Evolutionary conservation across 1,140 invertebrate species (phyloP), one percentile per base, ranked within the genome.

Genomic region (Oryzaephilus surinamensis): DNA sequence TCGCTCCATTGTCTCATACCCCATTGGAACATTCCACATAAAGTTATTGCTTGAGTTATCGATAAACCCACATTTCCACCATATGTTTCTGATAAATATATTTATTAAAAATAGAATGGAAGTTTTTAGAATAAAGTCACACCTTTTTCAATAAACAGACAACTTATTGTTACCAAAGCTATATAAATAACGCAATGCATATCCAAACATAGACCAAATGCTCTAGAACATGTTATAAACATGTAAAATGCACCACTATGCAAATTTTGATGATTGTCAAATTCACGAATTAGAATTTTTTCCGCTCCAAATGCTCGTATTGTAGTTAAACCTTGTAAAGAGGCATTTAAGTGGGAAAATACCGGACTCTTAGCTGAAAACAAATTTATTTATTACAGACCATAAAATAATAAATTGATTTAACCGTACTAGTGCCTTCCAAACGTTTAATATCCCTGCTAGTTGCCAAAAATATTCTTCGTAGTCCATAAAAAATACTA

Each of bases 21-120:
- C 81, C 82, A 86, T 63, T 86, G 81, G 58, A 85, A 79, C 72
- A 81, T 77, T 6, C 83, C 81, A 7, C 79, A 83, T 46, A 88
- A 65, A 1, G 74, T 72, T 61, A 87, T 76, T 2, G 79, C 77
- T 52, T 84, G 81, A 1, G 81, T 82, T 37, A 88, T 77, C 5
- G 79, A 79, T 42, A 89, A 54, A 8, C 84, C 86, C 6, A 87
- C 81, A 26, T 83, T 72, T 12, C 81, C 80, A 29, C 77, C 77
- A 43, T 67, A 57, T 40, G 48, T 61, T 8, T 62, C 66, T 65
- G n/a, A n/a, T n/a, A n/a, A n/a, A n/a, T n/a, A n/a, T n/a, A n/a
- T n/a, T n/a, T n/a, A n/a, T 24, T 24, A 24, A 24, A 19, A 19
- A 35, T 23, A 35, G 6, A 16, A 19, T 35, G 16, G 12, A n/a